Percentiles rank a stretch among this genome's conserved stretches.
Conservation (phyloP, 2,113 vertebrate genomes). For the Osmerus eperlanus region DNA sequence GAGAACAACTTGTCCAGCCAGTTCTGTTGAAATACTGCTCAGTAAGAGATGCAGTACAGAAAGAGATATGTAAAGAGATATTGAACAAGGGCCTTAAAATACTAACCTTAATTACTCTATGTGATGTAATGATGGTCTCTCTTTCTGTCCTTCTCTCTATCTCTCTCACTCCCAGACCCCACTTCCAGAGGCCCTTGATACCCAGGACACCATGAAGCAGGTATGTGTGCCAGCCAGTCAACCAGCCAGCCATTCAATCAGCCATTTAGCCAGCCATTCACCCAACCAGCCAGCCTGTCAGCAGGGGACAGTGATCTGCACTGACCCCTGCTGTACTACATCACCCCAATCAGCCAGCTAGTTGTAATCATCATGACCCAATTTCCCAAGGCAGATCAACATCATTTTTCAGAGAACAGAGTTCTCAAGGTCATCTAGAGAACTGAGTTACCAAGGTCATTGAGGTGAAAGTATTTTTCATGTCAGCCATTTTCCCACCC, state of each 20-base stretch:
- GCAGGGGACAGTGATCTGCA: too few species aligned
- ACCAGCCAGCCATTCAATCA: not conserved
- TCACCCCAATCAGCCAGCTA: too few species aligned
- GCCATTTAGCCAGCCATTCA: too few species aligned
- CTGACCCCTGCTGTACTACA: too few species aligned
- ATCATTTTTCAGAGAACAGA: not conserved
- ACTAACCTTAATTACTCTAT: too few species aligned
- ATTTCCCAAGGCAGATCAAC: not conserved
- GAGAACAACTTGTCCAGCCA: conserved; percentile 17
- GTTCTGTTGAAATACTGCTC: conserved; percentile 32
- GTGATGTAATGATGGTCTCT: conserved; percentile 12
- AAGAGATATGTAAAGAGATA: conserved; percentile 4
- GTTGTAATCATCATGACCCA: not conserved
- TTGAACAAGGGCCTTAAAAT: too few species aligned
- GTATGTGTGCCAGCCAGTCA: conserved; percentile 46
- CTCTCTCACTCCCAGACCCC: conserved; percentile 64
- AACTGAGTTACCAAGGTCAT: not conserved
- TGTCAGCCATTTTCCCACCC: not conserved
- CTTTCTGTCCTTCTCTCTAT: conserved; percentile 24
- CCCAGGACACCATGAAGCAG: conserved; percentile 77
- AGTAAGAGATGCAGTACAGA: conserved; percentile 6
- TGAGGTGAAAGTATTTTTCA: not conserved
- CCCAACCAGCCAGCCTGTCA: too few species aligned
- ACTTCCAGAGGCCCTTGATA: conserved; percentile 66
- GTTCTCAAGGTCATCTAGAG: too few species aligned